Evolutionary conservation across 2,888 invertebrate genomes (phyloP).

Genomic region (Orthonevra nobilis): DNA sequence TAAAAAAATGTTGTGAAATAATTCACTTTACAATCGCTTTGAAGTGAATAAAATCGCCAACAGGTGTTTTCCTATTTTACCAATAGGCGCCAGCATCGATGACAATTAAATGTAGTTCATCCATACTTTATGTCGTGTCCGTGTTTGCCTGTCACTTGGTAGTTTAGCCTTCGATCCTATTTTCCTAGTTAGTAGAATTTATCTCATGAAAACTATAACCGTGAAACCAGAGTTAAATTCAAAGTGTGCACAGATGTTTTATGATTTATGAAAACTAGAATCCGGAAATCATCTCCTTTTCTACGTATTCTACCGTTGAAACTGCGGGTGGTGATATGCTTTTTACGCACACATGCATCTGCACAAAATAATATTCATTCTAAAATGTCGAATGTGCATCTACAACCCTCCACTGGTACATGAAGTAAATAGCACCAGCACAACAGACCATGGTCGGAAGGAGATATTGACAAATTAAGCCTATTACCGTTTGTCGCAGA

Average conservation of each 20-base stretch:
- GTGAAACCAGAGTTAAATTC: conserved; percentile 47
- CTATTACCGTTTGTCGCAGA: conserved; percentile 57
- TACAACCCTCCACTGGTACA: conserved; percentile 1
- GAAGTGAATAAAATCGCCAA: conserved; percentile 13
- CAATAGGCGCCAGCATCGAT: conserved; percentile 8
- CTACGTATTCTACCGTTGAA: conserved; percentile 10
- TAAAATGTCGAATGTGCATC: neutral
- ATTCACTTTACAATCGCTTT: neutral
- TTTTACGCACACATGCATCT: conserved; percentile 15
- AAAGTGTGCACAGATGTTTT: conserved; percentile 36
- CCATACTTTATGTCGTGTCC: neutral
- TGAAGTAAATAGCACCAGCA: conserved; percentile 11
- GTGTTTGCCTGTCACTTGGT: neutral
- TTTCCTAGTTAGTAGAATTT: conserved; percentile 45
- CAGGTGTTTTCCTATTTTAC: conserved; percentile 33
- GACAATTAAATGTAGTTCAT: neutral
- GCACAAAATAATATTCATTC: conserved; percentile 16
- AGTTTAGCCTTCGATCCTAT: conserved; percentile 8
- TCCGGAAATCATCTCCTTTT: conserved; percentile 34
- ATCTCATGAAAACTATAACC: conserved; percentile 52
- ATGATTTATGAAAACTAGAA: conserved; percentile 15
- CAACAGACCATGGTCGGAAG: conserved; percentile 33
- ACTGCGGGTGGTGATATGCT: conserved; percentile 1
- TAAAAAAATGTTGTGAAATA: no score
- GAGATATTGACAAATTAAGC: conserved; percentile 65